These are phyloP conservation scores for Chiloscyllium punctatum DNA, from an alignment of 2,797 vertebrate species.

Conservation along the genomic window DNA sequence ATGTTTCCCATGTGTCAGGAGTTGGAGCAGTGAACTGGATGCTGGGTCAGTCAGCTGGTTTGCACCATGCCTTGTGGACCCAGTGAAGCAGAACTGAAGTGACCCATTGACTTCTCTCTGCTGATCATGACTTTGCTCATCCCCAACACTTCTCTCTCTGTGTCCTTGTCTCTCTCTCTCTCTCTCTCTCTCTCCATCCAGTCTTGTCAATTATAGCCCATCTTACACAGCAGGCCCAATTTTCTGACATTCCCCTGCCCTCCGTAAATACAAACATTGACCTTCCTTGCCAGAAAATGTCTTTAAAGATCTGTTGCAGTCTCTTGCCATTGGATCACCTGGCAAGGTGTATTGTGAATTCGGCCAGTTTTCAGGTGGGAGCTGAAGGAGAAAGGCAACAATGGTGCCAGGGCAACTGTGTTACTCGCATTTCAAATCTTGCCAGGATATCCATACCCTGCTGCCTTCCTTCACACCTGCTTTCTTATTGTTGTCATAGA, in stretches of 20 bases:
- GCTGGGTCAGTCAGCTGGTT: neutral
- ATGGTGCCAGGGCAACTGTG: neutral
- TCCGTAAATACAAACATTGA: neutral
- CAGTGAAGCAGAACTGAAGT: neutral
- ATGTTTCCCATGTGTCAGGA: neutral
- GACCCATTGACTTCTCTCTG: neutral
- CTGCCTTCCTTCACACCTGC: constrained; percentile 45
- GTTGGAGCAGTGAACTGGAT: neutral
- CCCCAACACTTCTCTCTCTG: neutral
- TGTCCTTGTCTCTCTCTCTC: neutral
- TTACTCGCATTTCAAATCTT: neutral
- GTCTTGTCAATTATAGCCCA: neutral
- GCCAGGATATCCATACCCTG: constrained; percentile 46
- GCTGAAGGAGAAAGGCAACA: neutral
- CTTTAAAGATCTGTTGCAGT: neutral
- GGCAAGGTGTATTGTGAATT: neutral
- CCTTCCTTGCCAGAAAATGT: neutral
- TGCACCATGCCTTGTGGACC: neutral
- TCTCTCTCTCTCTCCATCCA: too few relatives aligned
- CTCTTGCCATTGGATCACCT: neutral
- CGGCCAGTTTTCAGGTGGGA: neutral
- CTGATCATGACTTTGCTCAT: neutral
- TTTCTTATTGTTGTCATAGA: neutral
- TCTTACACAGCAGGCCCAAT: neutral
- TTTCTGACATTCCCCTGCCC: neutral